phyloP scores from a whole-genome alignment of 2,797 vertebrate species.

The Notoglanidium macrostoma region DNA sequence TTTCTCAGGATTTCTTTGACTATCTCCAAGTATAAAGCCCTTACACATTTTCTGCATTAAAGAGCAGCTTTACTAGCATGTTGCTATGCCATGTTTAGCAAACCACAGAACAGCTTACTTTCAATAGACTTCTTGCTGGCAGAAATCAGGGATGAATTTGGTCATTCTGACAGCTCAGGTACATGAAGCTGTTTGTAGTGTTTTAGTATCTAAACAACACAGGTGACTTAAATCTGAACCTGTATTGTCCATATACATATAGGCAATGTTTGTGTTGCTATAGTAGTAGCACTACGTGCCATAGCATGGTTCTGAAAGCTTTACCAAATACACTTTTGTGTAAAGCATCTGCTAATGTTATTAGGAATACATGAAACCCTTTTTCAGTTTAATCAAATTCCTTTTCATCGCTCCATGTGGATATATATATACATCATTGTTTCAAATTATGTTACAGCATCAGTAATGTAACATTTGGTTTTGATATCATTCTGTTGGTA shows the following conservation, averaged over 20 bases:
- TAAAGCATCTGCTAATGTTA: not conserved
- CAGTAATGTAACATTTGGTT: not conserved
- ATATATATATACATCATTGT: not conserved
- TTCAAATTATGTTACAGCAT: not conserved
- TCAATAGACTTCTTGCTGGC: not conserved
- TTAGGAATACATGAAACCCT: not conserved
- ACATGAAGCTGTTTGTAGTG: constrained; percentile 3
- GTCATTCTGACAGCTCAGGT: not conserved
- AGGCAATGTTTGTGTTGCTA: not conserved
- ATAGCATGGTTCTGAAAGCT: not conserved
- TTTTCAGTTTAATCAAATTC: not conserved
- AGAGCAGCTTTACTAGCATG: constrained; percentile 2
- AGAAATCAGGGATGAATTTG: not conserved
- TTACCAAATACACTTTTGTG: not conserved
- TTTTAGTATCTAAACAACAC: constrained; percentile 1
- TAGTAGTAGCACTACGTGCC: not conserved
- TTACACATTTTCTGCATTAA: not conserved
- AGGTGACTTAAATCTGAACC: not conserved
- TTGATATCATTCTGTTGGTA: not conserved
- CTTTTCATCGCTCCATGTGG: not conserved
- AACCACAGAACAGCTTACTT: not conserved
- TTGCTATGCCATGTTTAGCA: not conserved
- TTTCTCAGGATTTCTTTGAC: constrained; percentile 21
- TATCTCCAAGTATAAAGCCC: not conserved
- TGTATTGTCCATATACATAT: constrained; percentile 13